phyloP scores from a whole-genome alignment of 2,797 vertebrate genomes.

The Morelia viridis region DNA sequence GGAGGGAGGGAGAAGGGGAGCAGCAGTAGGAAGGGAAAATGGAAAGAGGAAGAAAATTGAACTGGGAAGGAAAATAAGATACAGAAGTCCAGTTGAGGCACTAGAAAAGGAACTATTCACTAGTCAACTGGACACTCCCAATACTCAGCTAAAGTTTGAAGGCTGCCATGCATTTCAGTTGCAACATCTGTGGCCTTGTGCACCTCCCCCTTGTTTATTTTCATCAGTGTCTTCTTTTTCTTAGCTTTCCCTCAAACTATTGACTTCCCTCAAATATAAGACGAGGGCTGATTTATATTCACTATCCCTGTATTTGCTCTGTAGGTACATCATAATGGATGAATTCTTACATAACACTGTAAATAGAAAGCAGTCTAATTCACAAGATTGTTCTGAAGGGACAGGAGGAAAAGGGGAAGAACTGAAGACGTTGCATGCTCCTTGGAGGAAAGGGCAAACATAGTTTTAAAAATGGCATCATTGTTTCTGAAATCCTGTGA shows the following conservation, averaged over 20 bases:
- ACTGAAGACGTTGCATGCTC: not conserved
- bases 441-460: not conserved
- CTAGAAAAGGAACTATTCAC: not conserved
- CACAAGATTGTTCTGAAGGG: not conserved
- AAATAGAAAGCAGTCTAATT: not conserved
- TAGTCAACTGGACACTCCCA: not conserved
- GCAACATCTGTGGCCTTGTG: not conserved
- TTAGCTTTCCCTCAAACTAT: not conserved
- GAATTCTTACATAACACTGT: not conserved
- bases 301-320: not conserved
- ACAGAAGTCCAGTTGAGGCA: not conserved
- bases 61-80: not conserved
- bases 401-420: not conserved
- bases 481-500: not conserved
- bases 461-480: not conserved
- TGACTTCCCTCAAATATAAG: not conserved
- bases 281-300: not conserved
- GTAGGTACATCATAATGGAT: not conserved
- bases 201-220: not conserved
- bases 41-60: not conserved
- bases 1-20: not conserved
- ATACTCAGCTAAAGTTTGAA: not conserved
- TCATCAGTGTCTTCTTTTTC: not conserved
- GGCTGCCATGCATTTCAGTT: not conserved
- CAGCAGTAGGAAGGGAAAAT: not conserved